Evolutionary conservation across 2,888 invertebrate genomes (phyloP), one percentile per base, ranked within the genome.

Genomic region (Incurvaria masculella): DNA sequence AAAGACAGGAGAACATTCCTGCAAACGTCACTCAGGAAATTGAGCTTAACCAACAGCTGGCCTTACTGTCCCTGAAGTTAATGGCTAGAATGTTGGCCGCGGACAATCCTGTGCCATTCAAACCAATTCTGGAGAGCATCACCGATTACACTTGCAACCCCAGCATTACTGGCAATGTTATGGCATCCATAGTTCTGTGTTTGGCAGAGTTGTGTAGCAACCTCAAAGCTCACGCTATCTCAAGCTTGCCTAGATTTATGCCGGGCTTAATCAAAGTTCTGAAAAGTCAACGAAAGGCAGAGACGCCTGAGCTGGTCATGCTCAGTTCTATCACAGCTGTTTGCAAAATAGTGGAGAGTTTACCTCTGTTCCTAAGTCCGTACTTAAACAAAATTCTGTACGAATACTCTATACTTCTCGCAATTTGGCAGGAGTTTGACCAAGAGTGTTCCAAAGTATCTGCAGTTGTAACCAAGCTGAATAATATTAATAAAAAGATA

Each of bases 291-390:
- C 81, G 85, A 16, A 78, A 82, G 52, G 72, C 79, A 6, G 80
- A 81, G 51, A 75, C 78, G 1, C 83, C 86, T 1, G 84, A 85
- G 56, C 57, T 86, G 18, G 69, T 85, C 0, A 66, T 88, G n/a
- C 64, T 88, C 17, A 89, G 91, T 63, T 83, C 88, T 5, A 81
- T 94, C 2, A 89, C 91, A 2, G 87, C 91, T 0, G 71, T 94
- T 26, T 85, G 89, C 50, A 93, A 92, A 67, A 84, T 96, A 39
- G 83, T 94, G 4, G 90, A 91, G 61, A 86, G 88, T 21, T 65
- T 96, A 40, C 87, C 92, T 0, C 75, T 89, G 38, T 97, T 96
- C 64, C 65, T 97, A 53, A 94, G 92, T 52, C 91, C 93, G 0
- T 94, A 94, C 67, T 71, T 95, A 26, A 83, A 85, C 54, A 85